Conservation (phyloP, 1,140 invertebrate genomes). For the Sitobion miscanthi region DNA sequence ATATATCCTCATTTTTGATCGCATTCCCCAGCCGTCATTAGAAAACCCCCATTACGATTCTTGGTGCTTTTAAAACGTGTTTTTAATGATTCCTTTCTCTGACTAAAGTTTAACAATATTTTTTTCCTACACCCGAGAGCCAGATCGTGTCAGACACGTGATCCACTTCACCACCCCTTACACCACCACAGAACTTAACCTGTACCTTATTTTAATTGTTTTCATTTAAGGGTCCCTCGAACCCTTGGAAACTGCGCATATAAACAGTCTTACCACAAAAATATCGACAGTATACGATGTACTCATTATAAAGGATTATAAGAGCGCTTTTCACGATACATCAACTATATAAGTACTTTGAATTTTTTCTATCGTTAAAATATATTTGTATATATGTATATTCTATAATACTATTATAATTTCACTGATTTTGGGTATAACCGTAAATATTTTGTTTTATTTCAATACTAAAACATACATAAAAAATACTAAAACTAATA, state of each 20-base stretch:
- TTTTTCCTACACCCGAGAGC: not conserved
- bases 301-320: conserved; percentile 46
- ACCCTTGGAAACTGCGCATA: not conserved
- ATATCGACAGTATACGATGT: conserved; percentile 35
- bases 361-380: not conserved
- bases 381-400: not conserved
- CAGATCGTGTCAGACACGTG: conserved; percentile 50
- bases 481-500: not conserved
- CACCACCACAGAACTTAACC: conserved; percentile 24
- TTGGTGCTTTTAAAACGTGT: conserved; percentile 49
- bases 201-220: conserved; percentile 54
- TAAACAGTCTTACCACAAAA: conserved; percentile 33
- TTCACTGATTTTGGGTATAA: not conserved
- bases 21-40: conserved; percentile 54
- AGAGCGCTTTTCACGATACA: not conserved
- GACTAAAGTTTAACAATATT: conserved; percentile 53
- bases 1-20: conserved; percentile 55
- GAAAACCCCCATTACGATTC: conserved; percentile 53
- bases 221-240: conserved; percentile 33
- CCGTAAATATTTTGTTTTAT: not conserved
- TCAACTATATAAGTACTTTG: conserved; percentile 4
- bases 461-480: not conserved
- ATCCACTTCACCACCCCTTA: conserved; percentile 46
- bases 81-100: conserved; percentile 53
- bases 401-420: not conserved